Evolutionary conservation across 1,140 invertebrate genomes (phyloP), one percentile per base, ranked within the genome.

Genomic region (Diorhabda sublineata): DNA sequence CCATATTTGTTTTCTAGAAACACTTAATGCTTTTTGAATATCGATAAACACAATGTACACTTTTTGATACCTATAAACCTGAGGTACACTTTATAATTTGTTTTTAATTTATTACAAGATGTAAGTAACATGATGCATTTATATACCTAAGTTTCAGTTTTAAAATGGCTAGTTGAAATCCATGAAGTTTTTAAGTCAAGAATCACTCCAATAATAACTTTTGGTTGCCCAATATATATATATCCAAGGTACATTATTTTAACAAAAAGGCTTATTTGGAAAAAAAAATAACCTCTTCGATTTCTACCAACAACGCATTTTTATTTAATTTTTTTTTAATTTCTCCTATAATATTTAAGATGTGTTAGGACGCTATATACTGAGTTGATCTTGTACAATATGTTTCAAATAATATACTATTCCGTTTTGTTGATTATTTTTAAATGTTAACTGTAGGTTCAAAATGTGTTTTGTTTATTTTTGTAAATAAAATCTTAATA

Each of bases 351-450:
- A 47, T 64, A 11, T 7, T 11, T 64, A 64, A 45, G 45, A 60
- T 44, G 64, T 57, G 52, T 43, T 57, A 65, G 8, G 42, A 59
- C 57, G 47, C 58, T 59, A 60, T 41, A 42, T 59, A 45, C 43
- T 60, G 60, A 58, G 65, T 67, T 67, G 58, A 60, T 56, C 57
- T 67, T 44, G 7, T 68, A 61, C 63, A 71, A 63, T 63, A 62
- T 71, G 70, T 68, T 71, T 71, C 66, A 66, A 45, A 66, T 69
- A 69, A 69, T 57, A 26, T 26, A 56, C 52, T 66, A 67, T 70
- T 58, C 8, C 43, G 56, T 71, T 59, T 43, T 67, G 61, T 64
- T 47, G 47, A 63, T 47, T 67, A 42, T 44, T 68, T 47, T 71
- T 66, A 45, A 56, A 66, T 61, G 64, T 42, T 26, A 56, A 45